These are phyloP conservation scores for Pogonognathellus flavescens DNA, from an alignment of 1,140 invertebrate species.

Conservation along the genomic window DNA sequence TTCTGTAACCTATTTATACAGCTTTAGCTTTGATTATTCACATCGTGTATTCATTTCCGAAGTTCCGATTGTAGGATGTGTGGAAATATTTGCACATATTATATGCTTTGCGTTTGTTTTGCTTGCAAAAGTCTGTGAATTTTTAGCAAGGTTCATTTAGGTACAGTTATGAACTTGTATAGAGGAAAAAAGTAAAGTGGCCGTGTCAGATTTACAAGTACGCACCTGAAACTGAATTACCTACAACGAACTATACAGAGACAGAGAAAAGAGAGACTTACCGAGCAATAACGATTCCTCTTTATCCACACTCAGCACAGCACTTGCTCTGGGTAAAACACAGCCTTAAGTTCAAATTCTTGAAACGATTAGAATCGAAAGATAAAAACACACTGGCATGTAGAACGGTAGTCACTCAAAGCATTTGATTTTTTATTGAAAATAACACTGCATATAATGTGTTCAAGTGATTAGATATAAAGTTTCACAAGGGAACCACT, in stretches of 20 bases:
- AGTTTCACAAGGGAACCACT: slow-evolving; percentile 28
- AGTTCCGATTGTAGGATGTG: too few species aligned
- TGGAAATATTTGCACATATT: too few species aligned
- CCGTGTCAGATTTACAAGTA: too few species aligned
- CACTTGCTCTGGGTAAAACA: neutral
- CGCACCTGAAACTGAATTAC: too few species aligned
- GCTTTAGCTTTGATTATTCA: too few species aligned
- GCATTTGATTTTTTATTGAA: neutral
- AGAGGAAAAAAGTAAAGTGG: too few species aligned
- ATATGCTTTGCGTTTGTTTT: too few species aligned
- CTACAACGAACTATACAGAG: neutral
- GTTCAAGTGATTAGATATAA: neutral
- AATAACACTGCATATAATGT: neutral
- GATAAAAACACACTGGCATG: neutral
- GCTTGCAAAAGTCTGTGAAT: too few species aligned
- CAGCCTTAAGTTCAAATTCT: neutral
- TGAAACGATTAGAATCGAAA: slow-evolving; percentile 27
- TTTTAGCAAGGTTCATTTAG: too few species aligned
- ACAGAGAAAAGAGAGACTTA: neutral
- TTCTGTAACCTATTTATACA: too few species aligned
- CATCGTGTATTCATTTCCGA: too few species aligned
- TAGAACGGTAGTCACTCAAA: slow-evolving; percentile 31
- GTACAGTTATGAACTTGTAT: too few species aligned
- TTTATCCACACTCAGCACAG: slow-evolving; percentile 38
- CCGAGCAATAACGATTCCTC: slow-evolving; percentile 30